Conservation (phyloP, 2,113 vertebrate species). For the Notothenia rossii region DNA sequence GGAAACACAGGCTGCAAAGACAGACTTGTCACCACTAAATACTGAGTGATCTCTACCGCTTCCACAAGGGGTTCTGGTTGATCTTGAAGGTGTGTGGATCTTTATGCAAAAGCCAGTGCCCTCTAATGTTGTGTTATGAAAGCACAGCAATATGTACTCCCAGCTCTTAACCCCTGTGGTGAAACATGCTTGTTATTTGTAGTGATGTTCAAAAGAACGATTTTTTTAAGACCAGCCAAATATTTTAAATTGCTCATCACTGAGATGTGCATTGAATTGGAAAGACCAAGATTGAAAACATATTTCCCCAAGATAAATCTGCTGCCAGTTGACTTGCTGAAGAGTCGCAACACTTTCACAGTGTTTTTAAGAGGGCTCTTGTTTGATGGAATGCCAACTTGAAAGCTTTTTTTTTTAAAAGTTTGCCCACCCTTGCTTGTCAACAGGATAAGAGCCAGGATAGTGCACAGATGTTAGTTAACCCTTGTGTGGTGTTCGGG, state of each 20-base stretch:
- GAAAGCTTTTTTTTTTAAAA: slow-evolving; percentile 62
- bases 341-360: slow-evolving; percentile 31
- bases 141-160: slow-evolving; percentile 43
- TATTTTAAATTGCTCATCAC: slow-evolving; percentile 50
- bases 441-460: slow-evolving; percentile 33
- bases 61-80: slow-evolving; percentile 20
- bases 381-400: slow-evolving; percentile 45
- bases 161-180: slow-evolving; percentile 41
- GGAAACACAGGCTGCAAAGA: slow-evolving; percentile 9
- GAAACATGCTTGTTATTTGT: slow-evolving; percentile 66
- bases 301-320: slow-evolving; percentile 55
- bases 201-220: slow-evolving; percentile 50
- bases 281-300: slow-evolving; percentile 52
- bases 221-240: slow-evolving; percentile 40
- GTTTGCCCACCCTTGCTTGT: slow-evolving; percentile 49
- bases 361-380: slow-evolving; percentile 44
- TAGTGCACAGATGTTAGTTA: slow-evolving; percentile 33
- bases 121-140: slow-evolving; percentile 71
- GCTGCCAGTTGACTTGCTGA: slow-evolving; percentile 58
- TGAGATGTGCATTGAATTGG: slow-evolving; percentile 27
- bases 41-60: slow-evolving; percentile 17
- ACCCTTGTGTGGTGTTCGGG: background rate
- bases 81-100: slow-evolving; percentile 11
- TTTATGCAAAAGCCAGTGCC: slow-evolving; percentile 69
- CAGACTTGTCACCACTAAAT: slow-evolving; percentile 37